Conservation (phyloP, 2,797 vertebrate genomes). For the Ctenopoma kingsleyae region DNA sequence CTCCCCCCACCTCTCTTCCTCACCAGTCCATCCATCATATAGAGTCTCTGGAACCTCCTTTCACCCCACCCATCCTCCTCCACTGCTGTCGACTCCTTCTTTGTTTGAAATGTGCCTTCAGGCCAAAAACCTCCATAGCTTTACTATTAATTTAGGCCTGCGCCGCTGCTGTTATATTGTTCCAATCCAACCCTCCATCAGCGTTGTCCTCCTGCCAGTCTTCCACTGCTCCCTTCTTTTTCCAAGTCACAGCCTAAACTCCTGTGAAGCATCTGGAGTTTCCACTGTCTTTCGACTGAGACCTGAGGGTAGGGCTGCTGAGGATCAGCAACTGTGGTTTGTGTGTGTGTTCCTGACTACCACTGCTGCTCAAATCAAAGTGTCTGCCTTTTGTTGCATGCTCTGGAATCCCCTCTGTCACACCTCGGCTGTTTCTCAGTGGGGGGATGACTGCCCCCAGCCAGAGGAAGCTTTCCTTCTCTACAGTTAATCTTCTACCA, state of each 20-base stretch:
- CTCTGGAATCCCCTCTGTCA: conserved; percentile 77
- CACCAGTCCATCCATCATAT: conserved; percentile 82
- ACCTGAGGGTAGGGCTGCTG: conserved; percentile 74
- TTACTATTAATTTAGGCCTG: conserved; percentile 63
- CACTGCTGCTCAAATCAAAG: conserved; percentile 77
- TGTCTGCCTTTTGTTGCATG: conserved; percentile 79
- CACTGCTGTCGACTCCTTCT: conserved; percentile 42
- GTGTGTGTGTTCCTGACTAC: conserved; percentile 42
- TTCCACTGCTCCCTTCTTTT: conserved; percentile 36
- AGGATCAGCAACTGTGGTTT: conserved; percentile 57
- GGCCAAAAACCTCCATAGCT: conserved; percentile 46
- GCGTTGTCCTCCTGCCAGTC: conserved; percentile 55
- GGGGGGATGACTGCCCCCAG: conserved; percentile 56
- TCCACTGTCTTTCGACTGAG: conserved; percentile 66
- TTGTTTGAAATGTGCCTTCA: conserved; percentile 27
- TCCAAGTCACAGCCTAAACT: conserved; percentile 68
- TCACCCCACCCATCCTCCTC: conserved; percentile 48
- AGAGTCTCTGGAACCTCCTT: conserved; percentile 60
- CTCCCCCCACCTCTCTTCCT: conserved; percentile 44
- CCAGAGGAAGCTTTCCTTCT: conserved; percentile 67
- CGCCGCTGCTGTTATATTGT: conserved; percentile 55
- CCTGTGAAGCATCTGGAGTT: conserved; percentile 81
- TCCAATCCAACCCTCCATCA: conserved; percentile 60
- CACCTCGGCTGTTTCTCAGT: conserved; percentile 75
- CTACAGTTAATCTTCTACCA: conserved; percentile 68